Conservation (phyloP, 2,113 vertebrate species). For the Panthera leo region DNA sequence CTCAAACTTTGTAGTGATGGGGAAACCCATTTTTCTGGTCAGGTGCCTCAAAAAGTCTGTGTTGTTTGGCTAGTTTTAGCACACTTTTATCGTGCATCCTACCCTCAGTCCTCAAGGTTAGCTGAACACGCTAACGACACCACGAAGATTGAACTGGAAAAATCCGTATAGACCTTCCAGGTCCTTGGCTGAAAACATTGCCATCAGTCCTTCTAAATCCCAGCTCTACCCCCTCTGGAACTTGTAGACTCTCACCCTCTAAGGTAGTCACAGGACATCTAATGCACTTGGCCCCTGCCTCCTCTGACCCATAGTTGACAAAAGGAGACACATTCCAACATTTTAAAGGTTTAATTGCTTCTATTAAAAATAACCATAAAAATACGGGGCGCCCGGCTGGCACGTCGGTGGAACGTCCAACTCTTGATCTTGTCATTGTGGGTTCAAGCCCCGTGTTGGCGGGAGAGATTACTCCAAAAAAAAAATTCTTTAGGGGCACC, state of each 20-base stretch:
- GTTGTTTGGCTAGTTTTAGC: neutral
- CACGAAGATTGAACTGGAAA: neutral
- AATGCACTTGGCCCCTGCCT: neutral
- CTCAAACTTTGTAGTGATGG: neutral
- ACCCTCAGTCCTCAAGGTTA: neutral
- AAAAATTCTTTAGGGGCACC: neutral
- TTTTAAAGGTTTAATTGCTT: neutral
- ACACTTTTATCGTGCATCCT: neutral
- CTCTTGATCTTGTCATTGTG: neutral
- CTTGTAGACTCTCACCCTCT: neutral
- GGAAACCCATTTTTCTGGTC: neutral
- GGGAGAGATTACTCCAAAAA: neutral
- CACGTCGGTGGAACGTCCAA: neutral
- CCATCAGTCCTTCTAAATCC: neutral
- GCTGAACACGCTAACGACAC: neutral
- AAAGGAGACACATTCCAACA: neutral
- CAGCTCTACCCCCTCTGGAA: neutral
- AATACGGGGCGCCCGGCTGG: neutral
- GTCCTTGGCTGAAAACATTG: neutral
- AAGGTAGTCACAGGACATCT: neutral
- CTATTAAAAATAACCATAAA: neutral
- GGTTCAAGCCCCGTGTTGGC: neutral
- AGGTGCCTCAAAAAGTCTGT: neutral
- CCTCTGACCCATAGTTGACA: neutral
- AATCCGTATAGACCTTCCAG: neutral